These are phyloP conservation scores for Teleogryllus oceanicus DNA, from an alignment of 2,888 invertebrate genomes.

Conservation along the genomic window DNA sequence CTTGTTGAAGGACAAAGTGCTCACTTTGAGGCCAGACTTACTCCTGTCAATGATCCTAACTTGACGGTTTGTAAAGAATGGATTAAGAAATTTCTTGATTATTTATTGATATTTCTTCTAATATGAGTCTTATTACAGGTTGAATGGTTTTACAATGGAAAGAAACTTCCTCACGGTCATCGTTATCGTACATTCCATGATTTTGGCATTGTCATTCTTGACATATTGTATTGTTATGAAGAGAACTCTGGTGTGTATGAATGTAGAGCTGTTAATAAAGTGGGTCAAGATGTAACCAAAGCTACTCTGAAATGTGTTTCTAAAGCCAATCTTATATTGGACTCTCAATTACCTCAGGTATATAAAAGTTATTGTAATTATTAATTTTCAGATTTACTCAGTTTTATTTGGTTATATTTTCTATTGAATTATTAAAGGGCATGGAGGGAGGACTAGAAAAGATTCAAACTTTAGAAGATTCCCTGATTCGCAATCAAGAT, in stretches of 20 bases:
- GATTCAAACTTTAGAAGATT: slow-evolving; percentile 87
- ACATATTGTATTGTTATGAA: slow-evolving; percentile 93
- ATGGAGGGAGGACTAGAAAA: slow-evolving; percentile 95
- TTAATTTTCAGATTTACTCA: not conserved
- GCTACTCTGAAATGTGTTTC: slow-evolving; percentile 82
- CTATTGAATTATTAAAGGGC: slow-evolving; percentile 55
- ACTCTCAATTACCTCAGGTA: slow-evolving; percentile 87
- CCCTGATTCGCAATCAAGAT: slow-evolving; percentile 72
- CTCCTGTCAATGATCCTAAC: slow-evolving; percentile 92
- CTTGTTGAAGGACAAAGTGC: slow-evolving; percentile 93
- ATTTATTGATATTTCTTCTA: slow-evolving; percentile 18
- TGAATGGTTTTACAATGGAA: slow-evolving; percentile 93
- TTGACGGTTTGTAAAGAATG: slow-evolving; percentile 57
- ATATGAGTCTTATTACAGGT: slow-evolving; percentile 46
- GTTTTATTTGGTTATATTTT: not conserved
- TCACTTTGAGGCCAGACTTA: slow-evolving; percentile 87
- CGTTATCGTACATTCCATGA: slow-evolving; percentile 97
- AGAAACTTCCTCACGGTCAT: slow-evolving; percentile 89
- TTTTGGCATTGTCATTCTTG: slow-evolving; percentile 93
- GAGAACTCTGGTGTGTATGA: slow-evolving; percentile 93
- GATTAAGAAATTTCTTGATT: not conserved
- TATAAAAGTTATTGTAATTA: slow-evolving; percentile 37
- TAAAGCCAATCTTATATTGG: slow-evolving; percentile 83
- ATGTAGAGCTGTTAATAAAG: slow-evolving; percentile 87
- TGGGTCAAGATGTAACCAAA: slow-evolving; percentile 82